Evolutionary conservation across 2,113 vertebrate genomes (phyloP), one percentile per base, ranked within the genome.

Genomic region (Myocastor coypus): DNA sequence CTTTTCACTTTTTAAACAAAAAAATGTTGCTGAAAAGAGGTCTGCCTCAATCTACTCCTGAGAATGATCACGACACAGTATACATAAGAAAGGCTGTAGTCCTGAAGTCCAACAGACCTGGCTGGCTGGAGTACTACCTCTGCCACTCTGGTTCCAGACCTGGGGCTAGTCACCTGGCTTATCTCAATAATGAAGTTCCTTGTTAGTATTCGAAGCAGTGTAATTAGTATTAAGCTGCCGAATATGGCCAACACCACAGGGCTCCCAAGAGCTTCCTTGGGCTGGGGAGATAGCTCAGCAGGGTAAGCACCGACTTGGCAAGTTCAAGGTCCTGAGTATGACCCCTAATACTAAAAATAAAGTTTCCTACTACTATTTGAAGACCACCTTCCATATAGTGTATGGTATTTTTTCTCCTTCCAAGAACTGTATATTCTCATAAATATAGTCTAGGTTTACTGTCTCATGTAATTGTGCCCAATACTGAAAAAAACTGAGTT

Each of bases 131-230:
- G 28, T 10, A 26, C 50, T 63, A 3, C 26, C 30, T 78, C 42
- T 42, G 80, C 55, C 32, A 57, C 28, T 22, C 69, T 59, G 61
- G 42, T 34, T 92, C 17, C 46, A 73, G 42, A 37, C 75, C 59
- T 61, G 59, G 1, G 55, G 40, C 30, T 50, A 69, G 42, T 40
- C 37, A 64, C 80, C 46, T 37, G 40, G 34, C n/a, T 77, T 71
- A 37, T 83, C 89, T 88, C 19, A 84, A 42, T 30, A 89, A 86
- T 63, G n/a, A 73, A 91, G 40, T 69, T 37, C 30, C 24, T 93
- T 37, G n/a, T 32, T 87, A 20, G 32, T 52, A 81, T 71, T 75
- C 52, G 7, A 87, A n/a, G 30, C 88, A 80, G 42, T 84, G 40
- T 66, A 83, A 77, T 40, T 34, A 24, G 52, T 46, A 1, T 37